Base-by-base conservation (phyloP, 2,888 invertebrate genomes). In the Philereme transversata region DNA sequence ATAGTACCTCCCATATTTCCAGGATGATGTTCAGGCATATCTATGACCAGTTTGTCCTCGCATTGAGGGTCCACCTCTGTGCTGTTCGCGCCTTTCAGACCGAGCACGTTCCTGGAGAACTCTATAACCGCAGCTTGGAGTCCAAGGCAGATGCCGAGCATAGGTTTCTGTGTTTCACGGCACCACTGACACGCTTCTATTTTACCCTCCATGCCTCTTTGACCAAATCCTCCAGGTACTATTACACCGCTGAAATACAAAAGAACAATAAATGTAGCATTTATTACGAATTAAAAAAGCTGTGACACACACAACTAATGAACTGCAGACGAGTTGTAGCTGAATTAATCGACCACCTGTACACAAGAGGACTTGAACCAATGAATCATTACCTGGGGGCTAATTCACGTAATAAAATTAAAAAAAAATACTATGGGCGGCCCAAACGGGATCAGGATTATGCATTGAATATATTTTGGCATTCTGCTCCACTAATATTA, bases 1-100 rank as follows among this genome's bases (percentile, higher is more conserved):
- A 99, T 99, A 0, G 99, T 99, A 6, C 99, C 99, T 3, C 99
- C 99, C 93, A 98, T 95, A 71, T 96, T 94, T 0, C 97, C 98
- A 0, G 96, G 95, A 82, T 98, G 97, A 85, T 99, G 98, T 87
- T 99, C 99, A 0, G 99, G 99, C 99, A 99, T 99, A 75, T 99
- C 99, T 65, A 99, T 97, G 4, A 99, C 97, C 44, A 99, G 93
- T 38, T 97, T 97, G 84, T 96, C 90, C 41, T 90, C 89, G 8
- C 96, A 95, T 4, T 95, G 88, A 0, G 96, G 94, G 71, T 96
- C 94, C 43, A 97, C 95, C 90, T 99, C 99, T 0, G 97, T 96
- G 4, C 97, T 96, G 76, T 98, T 96, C 0, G 99, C 99, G 67
- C 95, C 96, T 67, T 94, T 90, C 59, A 97, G 84, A 0, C 94